These are phyloP conservation scores for Callospermophilus lateralis DNA, from an alignment of 2,113 vertebrate genomes.

Conservation along the genomic window DNA sequence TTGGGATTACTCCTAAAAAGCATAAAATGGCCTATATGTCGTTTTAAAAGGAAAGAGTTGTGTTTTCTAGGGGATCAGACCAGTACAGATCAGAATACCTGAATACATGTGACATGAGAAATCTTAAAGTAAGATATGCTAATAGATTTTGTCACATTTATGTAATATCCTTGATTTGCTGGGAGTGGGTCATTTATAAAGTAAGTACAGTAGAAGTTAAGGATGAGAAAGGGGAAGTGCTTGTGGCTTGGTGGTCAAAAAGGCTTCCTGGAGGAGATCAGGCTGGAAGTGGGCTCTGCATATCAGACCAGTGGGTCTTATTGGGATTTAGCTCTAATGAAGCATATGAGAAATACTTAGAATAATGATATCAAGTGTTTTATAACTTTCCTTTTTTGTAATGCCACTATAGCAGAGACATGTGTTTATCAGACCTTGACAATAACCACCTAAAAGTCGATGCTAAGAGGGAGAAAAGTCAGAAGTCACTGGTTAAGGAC, in stretches of 20 bases:
- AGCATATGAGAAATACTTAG: neutral
- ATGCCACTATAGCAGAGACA: constrained; percentile 78
- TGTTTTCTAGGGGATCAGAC: neutral
- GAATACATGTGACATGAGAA: neutral
- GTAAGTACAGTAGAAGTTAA: neutral
- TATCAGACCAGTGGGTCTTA: neutral
- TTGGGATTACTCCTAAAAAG: neutral
- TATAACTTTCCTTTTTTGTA: constrained; percentile 73
- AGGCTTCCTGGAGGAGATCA: neutral
- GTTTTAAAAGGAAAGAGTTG: neutral
- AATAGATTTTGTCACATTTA: neutral
- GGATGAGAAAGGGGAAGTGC: neutral
- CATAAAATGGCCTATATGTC: neutral
- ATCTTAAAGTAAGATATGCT: neutral
- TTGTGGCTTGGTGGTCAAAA: neutral
- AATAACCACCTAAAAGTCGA: constrained; percentile 69
- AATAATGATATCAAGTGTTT: neutral
- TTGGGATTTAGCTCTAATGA: neutral
- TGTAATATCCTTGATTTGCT: neutral
- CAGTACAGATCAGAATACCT: neutral
- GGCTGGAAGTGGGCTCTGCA: neutral
- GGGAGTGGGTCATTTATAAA: too few species aligned
- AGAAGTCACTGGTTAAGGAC: constrained; percentile 64
- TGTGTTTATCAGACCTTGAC: constrained; percentile 83
- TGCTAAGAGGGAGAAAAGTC: constrained; percentile 76